Evolutionary conservation across 2,797 vertebrate genomes (phyloP).

Genomic region (Mormyrus hasselquistii): DNA sequence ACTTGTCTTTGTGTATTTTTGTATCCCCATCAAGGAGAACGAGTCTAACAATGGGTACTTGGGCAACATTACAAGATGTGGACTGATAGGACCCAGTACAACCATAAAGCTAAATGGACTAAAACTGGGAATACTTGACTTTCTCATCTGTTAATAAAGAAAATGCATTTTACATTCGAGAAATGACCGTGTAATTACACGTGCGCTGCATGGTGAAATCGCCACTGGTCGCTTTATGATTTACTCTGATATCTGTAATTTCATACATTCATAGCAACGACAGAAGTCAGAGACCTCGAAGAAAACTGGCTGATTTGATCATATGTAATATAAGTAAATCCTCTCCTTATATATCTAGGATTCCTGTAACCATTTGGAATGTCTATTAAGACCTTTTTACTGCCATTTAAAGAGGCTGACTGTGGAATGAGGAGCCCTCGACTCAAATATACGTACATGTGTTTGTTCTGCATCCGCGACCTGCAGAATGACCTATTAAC

Average conservation of each 20-base stretch:
- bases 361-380: background rate
- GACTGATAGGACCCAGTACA: background rate
- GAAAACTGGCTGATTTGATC: background rate
- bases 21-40: background rate
- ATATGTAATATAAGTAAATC: background rate
- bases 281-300: background rate
- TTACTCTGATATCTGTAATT: background rate
- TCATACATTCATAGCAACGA: background rate
- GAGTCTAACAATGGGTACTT: background rate
- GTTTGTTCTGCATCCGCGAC: conserved; percentile 14
- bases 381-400: background rate
- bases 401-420: background rate
- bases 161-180: background rate
- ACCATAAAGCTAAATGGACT: background rate
- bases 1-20: background rate
- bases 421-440: background rate
- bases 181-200: background rate
- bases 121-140: background rate
- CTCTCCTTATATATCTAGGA: background rate
- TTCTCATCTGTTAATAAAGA: background rate
- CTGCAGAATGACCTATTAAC: conserved; percentile 17
- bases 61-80: background rate
- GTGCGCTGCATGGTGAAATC: background rate
- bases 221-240: background rate
- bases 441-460: conserved; percentile 9